Conservation (phyloP, 2,113 vertebrate species). For the Calyptommatus sinebrachiatus region DNA sequence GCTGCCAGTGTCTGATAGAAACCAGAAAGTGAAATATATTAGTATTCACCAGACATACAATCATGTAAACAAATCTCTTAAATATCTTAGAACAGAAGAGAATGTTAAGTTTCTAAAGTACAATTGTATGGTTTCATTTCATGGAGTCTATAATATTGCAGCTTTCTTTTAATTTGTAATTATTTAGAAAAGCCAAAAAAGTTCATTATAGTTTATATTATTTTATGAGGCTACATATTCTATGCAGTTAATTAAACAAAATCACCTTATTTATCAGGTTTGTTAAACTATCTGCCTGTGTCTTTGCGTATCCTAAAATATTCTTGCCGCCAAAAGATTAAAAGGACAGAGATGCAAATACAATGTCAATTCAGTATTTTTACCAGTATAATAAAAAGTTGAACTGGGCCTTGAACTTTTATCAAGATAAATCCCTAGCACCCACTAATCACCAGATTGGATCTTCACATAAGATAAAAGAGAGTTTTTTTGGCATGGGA, state of each 20-base stretch:
- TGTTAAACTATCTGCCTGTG: background rate
- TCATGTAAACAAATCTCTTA: background rate
- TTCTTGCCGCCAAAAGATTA: conserved; percentile 4
- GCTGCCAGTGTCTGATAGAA: background rate
- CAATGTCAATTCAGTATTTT: conserved; percentile 54
- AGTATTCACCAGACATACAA: background rate
- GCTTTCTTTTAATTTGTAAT: background rate
- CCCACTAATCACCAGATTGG: conserved; percentile 73
- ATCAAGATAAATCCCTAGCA: conserved; percentile 78
- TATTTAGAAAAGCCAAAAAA: background rate
- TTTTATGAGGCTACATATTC: conserved; percentile 10
- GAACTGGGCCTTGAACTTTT: conserved; percentile 67
- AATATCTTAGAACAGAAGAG: background rate
- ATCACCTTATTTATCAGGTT: background rate
- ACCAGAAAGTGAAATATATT: background rate
- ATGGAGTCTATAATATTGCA: background rate
- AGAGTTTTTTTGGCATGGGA: conserved; percentile 70
- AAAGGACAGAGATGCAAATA: conserved; percentile 22
- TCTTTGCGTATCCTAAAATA: conserved; percentile 34
- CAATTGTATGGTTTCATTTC: background rate
- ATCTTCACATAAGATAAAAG: conserved; percentile 78
- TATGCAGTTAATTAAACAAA: conserved; percentile 33
- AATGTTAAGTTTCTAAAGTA: background rate
- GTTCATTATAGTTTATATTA: conserved; percentile 30
- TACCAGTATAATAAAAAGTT: conserved; percentile 58